Percentiles rank a stretch among this genome's conserved stretches.
Conservation (phyloP, 2,113 vertebrate genomes). For the Anguilla rostrata region DNA sequence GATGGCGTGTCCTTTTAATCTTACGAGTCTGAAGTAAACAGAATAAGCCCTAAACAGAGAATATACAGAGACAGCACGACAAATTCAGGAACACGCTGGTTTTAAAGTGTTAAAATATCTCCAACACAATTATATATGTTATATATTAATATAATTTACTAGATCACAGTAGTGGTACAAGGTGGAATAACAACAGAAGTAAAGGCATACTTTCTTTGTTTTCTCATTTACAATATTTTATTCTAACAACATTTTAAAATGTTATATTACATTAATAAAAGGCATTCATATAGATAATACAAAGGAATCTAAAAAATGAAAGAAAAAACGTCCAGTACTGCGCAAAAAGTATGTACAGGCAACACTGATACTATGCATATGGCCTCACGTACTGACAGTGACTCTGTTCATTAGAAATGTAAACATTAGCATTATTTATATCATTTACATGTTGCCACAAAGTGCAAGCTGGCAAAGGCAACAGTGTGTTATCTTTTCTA, state of each 20-base stretch:
- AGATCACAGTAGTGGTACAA: background rate
- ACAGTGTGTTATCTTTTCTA: background rate
- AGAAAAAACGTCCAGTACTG: conserved; percentile 6
- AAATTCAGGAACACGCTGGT: background rate
- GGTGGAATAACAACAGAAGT: conserved; percentile 1
- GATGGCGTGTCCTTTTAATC: conserved; percentile 31
- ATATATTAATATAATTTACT: background rate
- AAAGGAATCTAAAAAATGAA: conserved; percentile 38
- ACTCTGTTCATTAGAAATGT: conserved; percentile 48
- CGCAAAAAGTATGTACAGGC: conserved; percentile 58
- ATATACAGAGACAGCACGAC: background rate
- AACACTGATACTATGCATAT: conserved; percentile 47
- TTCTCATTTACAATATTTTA: conserved; percentile 52
- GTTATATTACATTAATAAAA: conserved; percentile 60
- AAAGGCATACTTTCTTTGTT: conserved; percentile 8
- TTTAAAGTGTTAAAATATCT: too few relatives aligned
- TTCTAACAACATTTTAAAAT: conserved; percentile 53
- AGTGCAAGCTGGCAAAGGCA: conserved; percentile 25
- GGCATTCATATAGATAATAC: conserved; percentile 49
- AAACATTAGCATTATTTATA: conserved; percentile 50
- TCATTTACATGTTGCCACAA: conserved; percentile 16
- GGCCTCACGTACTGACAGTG: conserved; percentile 35
- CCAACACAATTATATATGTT: background rate
- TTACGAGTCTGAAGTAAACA: too few relatives aligned
- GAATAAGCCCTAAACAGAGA: too few relatives aligned